Base-by-base conservation (phyloP, 2,113 vertebrate genomes). In the Psittacula cyanocephala region DNA sequence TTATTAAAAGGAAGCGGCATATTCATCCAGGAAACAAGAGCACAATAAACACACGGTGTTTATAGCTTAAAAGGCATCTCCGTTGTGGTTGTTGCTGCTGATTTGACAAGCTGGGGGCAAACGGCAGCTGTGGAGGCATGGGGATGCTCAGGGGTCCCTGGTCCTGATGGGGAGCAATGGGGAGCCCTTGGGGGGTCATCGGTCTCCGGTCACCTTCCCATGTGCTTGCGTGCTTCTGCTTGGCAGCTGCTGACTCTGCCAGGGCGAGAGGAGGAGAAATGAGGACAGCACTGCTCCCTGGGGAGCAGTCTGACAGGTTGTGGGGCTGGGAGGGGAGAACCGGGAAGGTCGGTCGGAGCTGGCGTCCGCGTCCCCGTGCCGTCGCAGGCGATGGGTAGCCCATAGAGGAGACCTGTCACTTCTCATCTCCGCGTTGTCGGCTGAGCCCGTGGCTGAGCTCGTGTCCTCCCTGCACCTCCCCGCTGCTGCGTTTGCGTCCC, bases 1-100 rank as follows among this genome's bases (percentile, higher is more conserved):
- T 94, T 89, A 71, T 25, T 53, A 67, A 90, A 92, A 89, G 91
- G 95, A 94, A 96, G 86, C 78, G 4, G 67, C 59, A 6, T 23
- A n/a, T 69, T 87, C 88, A 81, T 87, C 83, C 95, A 94, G 83
- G 95, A 96, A 96, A 69, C 90, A 9, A 46, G 79, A 95, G 57
- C 93, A 79, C 59, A 65, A 79, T 67, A 93, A 79, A 31, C 2
- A 5, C 20, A 7, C 5, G 29, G 35, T 11, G 3, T 91, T 93
- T 55, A 19, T 33, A 23, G 49, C 86, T 84, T 29, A 33, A 68
- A 68, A 90, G 69, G 37, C 55, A 1, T 70, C 57, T 92, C 77
- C 8, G 2, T 33, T 11, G 24, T 3, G 49, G 37, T 53, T 29
- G 59, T 52, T 9, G 10, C 88, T 65, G 78, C 72, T 69, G 69